Conservation (phyloP, 2,797 vertebrate genomes). For the Rallus crepitans region DNA sequence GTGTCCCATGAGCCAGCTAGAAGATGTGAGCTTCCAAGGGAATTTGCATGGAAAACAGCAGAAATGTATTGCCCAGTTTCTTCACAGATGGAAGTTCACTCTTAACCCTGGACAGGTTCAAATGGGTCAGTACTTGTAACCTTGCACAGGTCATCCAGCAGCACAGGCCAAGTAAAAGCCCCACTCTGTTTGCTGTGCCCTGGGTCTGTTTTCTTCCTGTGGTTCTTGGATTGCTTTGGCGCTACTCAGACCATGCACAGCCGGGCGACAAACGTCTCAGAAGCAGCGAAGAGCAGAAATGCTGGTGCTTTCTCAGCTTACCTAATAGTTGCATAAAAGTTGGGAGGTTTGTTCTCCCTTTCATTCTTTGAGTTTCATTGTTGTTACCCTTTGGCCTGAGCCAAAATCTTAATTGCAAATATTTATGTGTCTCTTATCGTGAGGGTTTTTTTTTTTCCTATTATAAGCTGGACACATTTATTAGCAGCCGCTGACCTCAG, state of each 20-base stretch:
- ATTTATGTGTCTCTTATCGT: neutral
- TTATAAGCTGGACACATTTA: neutral
- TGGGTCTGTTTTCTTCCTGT: neutral
- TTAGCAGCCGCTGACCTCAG: neutral
- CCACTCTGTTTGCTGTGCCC: neutral
- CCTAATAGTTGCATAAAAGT: neutral
- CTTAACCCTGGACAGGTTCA: constrained; percentile 81
- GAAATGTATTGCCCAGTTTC: constrained; percentile 45
- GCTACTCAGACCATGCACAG: neutral
- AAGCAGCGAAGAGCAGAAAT: neutral
- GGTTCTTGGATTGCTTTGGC: neutral
- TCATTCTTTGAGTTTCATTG: neutral
- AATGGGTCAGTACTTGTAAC: constrained; percentile 84
- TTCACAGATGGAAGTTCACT: constrained; percentile 80
- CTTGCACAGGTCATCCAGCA: constrained; percentile 77
- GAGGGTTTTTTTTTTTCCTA: neutral
- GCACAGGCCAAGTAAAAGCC: constrained; percentile 44
- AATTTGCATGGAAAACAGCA: neutral
- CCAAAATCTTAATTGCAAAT: neutral
- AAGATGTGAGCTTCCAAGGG: neutral
- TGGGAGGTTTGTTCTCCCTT: neutral
- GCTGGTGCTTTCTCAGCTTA: neutral
- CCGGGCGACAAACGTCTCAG: neutral
- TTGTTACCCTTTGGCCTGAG: neutral
- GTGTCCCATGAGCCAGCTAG: neutral